Evolutionary conservation across 2,113 vertebrate genomes (phyloP).

Genomic region (Plectropomus leopardus): DNA sequence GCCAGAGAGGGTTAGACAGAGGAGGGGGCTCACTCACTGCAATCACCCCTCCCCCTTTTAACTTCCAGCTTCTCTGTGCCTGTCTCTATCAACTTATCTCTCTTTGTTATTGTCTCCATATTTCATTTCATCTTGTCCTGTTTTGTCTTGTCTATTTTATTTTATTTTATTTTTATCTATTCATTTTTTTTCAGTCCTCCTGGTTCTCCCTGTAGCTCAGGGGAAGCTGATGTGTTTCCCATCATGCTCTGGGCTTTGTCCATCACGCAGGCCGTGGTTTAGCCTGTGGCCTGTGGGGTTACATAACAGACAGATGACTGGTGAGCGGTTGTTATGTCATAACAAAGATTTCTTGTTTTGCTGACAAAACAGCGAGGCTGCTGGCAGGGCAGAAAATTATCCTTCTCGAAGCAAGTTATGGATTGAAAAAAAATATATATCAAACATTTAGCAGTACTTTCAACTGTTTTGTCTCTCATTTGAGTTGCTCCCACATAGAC

Average conservation of each 20-base stretch:
- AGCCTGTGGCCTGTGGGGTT: slow-evolving; percentile 37
- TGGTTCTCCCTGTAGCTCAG: not conserved
- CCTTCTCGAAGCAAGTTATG: not conserved
- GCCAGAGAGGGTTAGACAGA: not conserved
- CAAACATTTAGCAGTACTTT: not conserved
- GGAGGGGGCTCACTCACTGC: not conserved
- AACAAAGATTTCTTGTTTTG: slow-evolving; percentile 42
- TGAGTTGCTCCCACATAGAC: not conserved
- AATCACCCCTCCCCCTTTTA: not conserved
- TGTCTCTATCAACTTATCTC: not conserved
- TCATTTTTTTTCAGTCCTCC: not conserved
- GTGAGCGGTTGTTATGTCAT: slow-evolving; percentile 54
- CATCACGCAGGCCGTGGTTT: slow-evolving; percentile 1
- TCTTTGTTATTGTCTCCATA: not conserved
- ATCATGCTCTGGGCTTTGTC: not conserved
- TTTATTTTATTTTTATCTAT: too few species aligned
- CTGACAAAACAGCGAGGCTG: slow-evolving; percentile 23
- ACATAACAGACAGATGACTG: slow-evolving; percentile 59
- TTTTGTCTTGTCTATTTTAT: too few species aligned
- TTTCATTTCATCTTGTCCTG: too few species aligned
- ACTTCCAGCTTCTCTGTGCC: not conserved
- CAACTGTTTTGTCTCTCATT: not conserved
- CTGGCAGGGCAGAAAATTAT: not conserved
- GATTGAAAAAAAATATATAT: not conserved
- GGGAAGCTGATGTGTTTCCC: not conserved